phyloP scores from a whole-genome alignment of 2,797 vertebrate genomes.

The Urosaurus nigricauda region DNA sequence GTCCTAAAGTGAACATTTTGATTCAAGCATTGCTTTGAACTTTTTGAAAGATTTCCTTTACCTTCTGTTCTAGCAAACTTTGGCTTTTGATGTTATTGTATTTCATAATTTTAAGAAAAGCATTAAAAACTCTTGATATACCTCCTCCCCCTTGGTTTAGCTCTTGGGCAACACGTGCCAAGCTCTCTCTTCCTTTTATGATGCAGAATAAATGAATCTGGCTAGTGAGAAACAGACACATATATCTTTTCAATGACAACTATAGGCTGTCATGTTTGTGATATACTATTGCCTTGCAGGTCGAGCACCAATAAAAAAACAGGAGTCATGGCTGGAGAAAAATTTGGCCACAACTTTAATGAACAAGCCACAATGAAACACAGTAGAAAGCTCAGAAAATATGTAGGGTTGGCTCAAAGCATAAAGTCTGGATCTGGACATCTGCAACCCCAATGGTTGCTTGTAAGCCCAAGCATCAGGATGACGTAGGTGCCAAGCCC shows the following conservation, averaged over 20 bases:
- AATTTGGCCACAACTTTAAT: too few relatives aligned
- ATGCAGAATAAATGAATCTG: constrained; percentile 53
- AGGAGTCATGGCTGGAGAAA: too few relatives aligned
- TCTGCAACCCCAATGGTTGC: too few relatives aligned
- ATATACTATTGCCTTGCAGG: too few relatives aligned
- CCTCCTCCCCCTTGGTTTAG: constrained; percentile 35
- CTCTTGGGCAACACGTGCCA: constrained; percentile 49
- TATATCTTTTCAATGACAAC: constrained; percentile 38
- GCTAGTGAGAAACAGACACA: not conserved
- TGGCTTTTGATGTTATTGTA: constrained; percentile 45
- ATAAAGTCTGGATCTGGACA: too few relatives aligned
- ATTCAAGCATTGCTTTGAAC: constrained; percentile 32
- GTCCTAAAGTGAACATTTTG: not conserved
- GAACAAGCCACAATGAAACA: too few relatives aligned
- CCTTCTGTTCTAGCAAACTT: constrained; percentile 32
- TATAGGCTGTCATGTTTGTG: constrained; percentile 22
- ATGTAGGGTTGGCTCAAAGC: too few relatives aligned
- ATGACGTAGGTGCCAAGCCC: too few relatives aligned
- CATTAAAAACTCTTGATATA: constrained; percentile 7
- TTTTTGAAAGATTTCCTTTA: constrained; percentile 50
- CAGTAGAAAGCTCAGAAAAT: too few relatives aligned
- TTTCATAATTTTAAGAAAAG: constrained; percentile 46
- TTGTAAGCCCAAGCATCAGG: too few relatives aligned
- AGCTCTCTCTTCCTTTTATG: constrained; percentile 38
- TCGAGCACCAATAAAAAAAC: too few relatives aligned